phyloP scores from a whole-genome alignment of 2,888 invertebrate genomes.

The Electrophaes corylata region DNA sequence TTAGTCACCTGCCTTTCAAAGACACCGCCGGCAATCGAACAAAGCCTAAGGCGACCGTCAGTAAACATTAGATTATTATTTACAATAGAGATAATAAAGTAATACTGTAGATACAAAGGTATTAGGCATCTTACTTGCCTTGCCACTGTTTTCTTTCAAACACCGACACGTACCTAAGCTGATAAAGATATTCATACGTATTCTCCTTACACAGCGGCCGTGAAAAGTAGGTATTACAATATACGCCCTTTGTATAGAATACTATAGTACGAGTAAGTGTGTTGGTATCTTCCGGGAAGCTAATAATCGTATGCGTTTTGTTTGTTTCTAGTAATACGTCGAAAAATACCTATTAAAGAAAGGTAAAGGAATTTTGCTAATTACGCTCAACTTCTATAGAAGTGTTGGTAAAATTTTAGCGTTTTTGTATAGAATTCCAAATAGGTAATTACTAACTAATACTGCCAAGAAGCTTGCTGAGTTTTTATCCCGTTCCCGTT shows the following conservation, averaged over 20 bases:
- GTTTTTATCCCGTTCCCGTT: too few relatives aligned
- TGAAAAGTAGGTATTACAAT: too few relatives aligned
- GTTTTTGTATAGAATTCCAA: neutral
- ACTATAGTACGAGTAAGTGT: too few relatives aligned
- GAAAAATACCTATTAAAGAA: slow-evolving; percentile 5
- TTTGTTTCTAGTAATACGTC: slow-evolving; percentile 18
- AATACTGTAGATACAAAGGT: slow-evolving; percentile 60
- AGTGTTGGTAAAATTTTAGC: neutral
- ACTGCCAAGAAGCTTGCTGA: too few relatives aligned
- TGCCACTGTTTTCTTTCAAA: slow-evolving; percentile 71
- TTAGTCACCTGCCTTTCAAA: slow-evolving; percentile 45
- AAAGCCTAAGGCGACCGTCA: slow-evolving; percentile 56
- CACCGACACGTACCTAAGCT: slow-evolving; percentile 50
- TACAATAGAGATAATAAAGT: slow-evolving; percentile 56
- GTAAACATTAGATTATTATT: slow-evolving; percentile 62
- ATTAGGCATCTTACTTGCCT: slow-evolving; percentile 68
- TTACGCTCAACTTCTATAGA: neutral
- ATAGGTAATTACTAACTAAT: too few relatives aligned
- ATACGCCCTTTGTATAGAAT: too few relatives aligned
- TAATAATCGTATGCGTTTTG: slow-evolving; percentile 28
- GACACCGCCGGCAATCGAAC: slow-evolving; percentile 50
- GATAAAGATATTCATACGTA: slow-evolving; percentile 32
- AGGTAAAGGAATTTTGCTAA: slow-evolving; percentile 9
- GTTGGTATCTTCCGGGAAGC: slow-evolving; percentile 26
- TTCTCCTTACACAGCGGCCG: too few relatives aligned